Base-by-base conservation (phyloP, 2,888 invertebrate species). In the Asteroscopus sphinx region DNA sequence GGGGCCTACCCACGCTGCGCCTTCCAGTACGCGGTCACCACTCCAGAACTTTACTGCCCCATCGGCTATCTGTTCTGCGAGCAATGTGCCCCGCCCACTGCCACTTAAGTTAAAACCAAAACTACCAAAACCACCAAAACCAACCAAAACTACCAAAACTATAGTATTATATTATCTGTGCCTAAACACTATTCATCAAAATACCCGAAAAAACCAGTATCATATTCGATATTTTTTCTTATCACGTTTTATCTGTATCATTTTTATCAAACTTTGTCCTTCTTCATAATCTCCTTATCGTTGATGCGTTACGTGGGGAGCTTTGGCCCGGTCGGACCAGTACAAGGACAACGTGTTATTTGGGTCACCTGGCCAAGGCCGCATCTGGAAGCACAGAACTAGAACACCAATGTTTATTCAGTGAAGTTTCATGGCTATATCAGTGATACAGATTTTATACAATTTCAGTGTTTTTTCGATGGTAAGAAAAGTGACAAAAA, bases 351-450 rank as follows among this genome's bases (percentile, higher is more conserved):
- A 28, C 1, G 37, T 21, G 6, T 17, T 46, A 72, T 74, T 54
- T 77, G 26, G 75, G 77, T 62, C 58, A 72, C 13, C 36, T 17
- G 65, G 55, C 37, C 68, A 74, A 64, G 77, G 74, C 33, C 52
- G 16, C 8, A 32, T 11, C 16, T 35, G n/a, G n/a, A n/a, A n/a
- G n/a, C 8, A 2, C 8, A 13, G 21, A 49, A 49, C 32, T 35
- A 4, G 48, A 33, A 44, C 17, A 33, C 11, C 32, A 58, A 51
- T 16, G 45, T 2, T 39, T 51, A 51, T 28, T 15, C 35, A 21
- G 17, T 33, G 11, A 12, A 49, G 3, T 21, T 42, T 28, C 33
- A 21, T 21, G 2, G 2, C 3, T 21, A 21, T 4, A 21, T 4
- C 21, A 21, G 21, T 21, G 21, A 4, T 21, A 21, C 21, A 21